These are phyloP conservation scores for Halcyon leucocephala DNA, from an alignment of 2,797 vertebrate genomes.

Conservation along the genomic window DNA sequence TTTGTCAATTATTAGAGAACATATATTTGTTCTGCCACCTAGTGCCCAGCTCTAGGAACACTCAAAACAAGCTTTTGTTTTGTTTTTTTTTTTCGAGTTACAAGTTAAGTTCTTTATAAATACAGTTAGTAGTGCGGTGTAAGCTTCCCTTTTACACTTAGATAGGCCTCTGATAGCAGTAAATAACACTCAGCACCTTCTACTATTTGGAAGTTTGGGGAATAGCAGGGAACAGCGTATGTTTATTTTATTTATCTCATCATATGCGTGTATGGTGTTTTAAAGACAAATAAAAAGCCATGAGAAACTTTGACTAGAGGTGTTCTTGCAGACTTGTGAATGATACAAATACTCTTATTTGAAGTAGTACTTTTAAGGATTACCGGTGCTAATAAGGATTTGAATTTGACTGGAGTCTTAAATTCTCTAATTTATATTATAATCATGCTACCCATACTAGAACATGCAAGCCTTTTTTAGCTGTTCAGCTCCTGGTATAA, in stretches of 20 bases:
- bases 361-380: background rate
- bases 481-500: background rate
- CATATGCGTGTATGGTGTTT: background rate
- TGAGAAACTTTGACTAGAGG: background rate
- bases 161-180: background rate
- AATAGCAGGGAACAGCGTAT: background rate
- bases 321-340: background rate
- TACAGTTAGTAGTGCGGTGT: background rate
- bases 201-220: background rate
- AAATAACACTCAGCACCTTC: background rate
- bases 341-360: background rate
- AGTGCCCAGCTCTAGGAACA: slow-evolving; percentile 20
- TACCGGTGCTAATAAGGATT: background rate
- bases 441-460: background rate
- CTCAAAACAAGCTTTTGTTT: background rate
- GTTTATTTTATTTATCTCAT: background rate
- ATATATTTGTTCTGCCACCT: slow-evolving; percentile 56
- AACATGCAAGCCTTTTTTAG: background rate
- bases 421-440: background rate
- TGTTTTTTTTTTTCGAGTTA: background rate
- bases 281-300: background rate
- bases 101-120: background rate
- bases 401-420: background rate
- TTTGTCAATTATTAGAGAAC: background rate
- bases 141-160: background rate